Percentiles rank a stretch among this genome's conserved stretches.
phyloP scores from a whole-genome alignment of 2,888 invertebrate species.

The Aphidius colemani region DNA sequence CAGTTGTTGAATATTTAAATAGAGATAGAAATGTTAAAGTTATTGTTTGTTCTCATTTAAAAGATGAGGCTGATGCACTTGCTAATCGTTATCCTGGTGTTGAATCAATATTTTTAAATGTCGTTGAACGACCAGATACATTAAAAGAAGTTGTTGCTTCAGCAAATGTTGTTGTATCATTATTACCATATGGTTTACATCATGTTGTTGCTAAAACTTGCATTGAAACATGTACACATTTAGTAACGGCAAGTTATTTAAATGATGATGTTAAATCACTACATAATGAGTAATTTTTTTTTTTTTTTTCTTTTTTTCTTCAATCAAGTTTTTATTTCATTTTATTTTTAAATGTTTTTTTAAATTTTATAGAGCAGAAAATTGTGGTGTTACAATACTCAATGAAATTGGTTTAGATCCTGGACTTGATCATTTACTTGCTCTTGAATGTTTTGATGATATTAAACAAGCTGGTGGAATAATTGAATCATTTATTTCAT shows the following conservation, averaged over 20 bases:
- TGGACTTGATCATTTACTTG: conserved; percentile 96
- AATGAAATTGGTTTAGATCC: conserved; percentile 98
- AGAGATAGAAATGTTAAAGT: conserved; percentile 81
- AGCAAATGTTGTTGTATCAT: conserved; percentile 80
- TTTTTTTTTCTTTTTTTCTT: neutral
- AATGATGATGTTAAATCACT: conserved; percentile 81
- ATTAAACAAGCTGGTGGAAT: conserved; percentile 87
- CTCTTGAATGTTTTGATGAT: conserved; percentile 95
- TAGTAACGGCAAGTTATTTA: conserved; percentile 97
- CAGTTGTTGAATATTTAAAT: conserved; percentile 91
- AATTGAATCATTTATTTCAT: conserved; percentile 93
- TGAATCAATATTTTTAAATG: conserved; percentile 81
- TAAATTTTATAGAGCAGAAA: conserved; percentile 78
- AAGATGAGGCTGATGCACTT: conserved; percentile 86
- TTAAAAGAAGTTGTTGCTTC: conserved; percentile 73
- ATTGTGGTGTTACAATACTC: conserved; percentile 89
- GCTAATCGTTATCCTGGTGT: conserved; percentile 78
- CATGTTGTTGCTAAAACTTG: conserved; percentile 85
- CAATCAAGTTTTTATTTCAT: too few relatives aligned
- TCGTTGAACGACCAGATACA: conserved; percentile 74
- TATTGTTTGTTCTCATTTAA: conserved; percentile 82
- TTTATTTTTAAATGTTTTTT: too few relatives aligned
- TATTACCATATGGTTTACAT: conserved; percentile 90
- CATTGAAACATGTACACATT: conserved; percentile 81
- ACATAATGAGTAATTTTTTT: conserved; percentile 70